Percentiles rank a stretch among this genome's conserved stretches.
phyloP scores from a whole-genome alignment of 2,113 vertebrate genomes.

The Chaetura pelagica region DNA sequence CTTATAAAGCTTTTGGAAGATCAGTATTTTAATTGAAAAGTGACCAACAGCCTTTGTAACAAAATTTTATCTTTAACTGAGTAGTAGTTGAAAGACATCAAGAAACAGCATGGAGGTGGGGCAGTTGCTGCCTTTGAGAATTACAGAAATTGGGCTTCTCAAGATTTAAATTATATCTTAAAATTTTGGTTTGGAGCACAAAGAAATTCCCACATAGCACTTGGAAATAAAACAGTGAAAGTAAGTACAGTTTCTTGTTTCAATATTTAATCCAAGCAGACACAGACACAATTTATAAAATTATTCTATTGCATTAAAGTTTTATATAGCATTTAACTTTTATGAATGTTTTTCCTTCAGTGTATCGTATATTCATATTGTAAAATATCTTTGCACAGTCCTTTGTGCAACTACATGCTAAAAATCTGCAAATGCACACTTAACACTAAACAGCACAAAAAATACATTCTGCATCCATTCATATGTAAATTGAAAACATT shows the following conservation, averaged over 20 bases:
- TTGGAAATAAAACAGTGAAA: constrained; percentile 36
- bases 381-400: constrained; percentile 76
- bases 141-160: neutral
- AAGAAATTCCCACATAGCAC: neutral
- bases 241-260: constrained; percentile 37
- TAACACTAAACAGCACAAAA: constrained; percentile 76
- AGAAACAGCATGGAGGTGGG: neutral
- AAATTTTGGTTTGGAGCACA: neutral
- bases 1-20: neutral
- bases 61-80: neutral
- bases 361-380: constrained; percentile 71
- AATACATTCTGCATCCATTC: constrained; percentile 79
- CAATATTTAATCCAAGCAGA: constrained; percentile 68
- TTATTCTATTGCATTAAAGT: constrained; percentile 79
- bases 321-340: constrained; percentile 69
- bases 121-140: neutral
- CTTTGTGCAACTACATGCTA: constrained; percentile 76
- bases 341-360: constrained; percentile 69
- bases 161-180: neutral
- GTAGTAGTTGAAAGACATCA: neutral
- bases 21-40: neutral
- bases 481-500: constrained; percentile 80
- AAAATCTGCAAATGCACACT: constrained; percentile 78
- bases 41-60: neutral
- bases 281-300: constrained; percentile 72